phyloP scores from a whole-genome alignment of 2,797 vertebrate species.

The Mus caroli region DNA sequence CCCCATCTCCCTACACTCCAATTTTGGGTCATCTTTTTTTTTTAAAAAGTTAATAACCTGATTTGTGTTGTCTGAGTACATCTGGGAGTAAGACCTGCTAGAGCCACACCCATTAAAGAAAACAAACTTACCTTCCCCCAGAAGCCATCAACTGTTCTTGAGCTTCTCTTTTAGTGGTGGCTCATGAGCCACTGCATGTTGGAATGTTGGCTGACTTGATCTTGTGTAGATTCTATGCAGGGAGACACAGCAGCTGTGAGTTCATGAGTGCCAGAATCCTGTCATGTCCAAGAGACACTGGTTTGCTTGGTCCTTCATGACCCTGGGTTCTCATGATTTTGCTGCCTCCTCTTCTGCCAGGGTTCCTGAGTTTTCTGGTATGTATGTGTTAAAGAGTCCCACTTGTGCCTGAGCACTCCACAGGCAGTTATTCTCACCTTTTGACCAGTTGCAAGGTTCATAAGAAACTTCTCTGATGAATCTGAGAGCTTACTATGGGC shows the following conservation, averaged over 20 bases:
- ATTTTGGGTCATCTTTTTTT: no score
- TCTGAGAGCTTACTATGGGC: background rate
- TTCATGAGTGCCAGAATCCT: background rate
- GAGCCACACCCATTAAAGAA: no score
- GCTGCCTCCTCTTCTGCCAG: background rate
- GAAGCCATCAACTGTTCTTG: no score
- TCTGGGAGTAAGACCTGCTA: background rate
- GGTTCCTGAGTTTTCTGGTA: background rate
- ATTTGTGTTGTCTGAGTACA: background rate
- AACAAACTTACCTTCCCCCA: no score
- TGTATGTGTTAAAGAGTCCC: background rate
- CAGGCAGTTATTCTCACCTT: background rate
- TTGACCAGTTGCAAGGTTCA: background rate
- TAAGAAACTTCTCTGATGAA: background rate
- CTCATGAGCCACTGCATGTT: no score
- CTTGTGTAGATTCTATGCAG: background rate
- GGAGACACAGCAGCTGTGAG: background rate
- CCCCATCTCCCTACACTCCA: background rate
- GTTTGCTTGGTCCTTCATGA: background rate
- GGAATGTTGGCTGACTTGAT: no score
- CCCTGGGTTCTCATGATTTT: background rate
- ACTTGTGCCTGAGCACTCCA: background rate
- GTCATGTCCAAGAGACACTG: background rate
- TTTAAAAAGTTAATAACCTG: background rate
- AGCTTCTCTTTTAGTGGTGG: no score